phyloP scores from a whole-genome alignment of 2,113 vertebrate species.

The Pongo abelii region DNA sequence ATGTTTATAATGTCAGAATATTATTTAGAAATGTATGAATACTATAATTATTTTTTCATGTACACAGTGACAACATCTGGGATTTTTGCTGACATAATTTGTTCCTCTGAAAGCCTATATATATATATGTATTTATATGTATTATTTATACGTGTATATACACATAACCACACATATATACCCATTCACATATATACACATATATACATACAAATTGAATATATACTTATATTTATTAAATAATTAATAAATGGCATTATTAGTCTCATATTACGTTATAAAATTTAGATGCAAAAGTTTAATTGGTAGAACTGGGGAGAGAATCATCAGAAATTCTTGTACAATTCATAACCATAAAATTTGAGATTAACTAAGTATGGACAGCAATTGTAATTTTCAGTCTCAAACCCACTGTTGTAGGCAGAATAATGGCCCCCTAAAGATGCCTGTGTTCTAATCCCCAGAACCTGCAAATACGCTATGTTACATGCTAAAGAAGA shows the following conservation, averaged over 20 bases:
- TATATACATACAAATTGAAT: no score
- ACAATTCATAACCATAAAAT: neutral
- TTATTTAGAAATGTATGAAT: neutral
- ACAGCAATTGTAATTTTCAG: neutral
- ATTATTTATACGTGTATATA: neutral
- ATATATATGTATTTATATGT: neutral
- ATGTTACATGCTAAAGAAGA: accelerated
- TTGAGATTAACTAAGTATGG: neutral
- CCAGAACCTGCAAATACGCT: neutral
- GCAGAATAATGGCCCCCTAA: neutral
- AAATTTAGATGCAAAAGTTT: neutral
- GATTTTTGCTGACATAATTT: neutral
- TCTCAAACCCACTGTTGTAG: neutral
- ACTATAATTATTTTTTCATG: neutral
- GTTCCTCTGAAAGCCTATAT: neutral
- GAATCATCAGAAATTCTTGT: neutral
- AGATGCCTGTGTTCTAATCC: accelerated
- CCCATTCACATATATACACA: neutral
- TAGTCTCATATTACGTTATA: neutral
- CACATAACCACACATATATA: neutral
- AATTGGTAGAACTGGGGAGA: neutral
- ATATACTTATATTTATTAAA: neutral
- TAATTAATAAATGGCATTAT: neutral
- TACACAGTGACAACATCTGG: neutral
- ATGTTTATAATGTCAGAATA: neutral